Evolutionary conservation across 2,797 vertebrate genomes (phyloP).

Genomic region (Pseudochirops corinnae): DNA sequence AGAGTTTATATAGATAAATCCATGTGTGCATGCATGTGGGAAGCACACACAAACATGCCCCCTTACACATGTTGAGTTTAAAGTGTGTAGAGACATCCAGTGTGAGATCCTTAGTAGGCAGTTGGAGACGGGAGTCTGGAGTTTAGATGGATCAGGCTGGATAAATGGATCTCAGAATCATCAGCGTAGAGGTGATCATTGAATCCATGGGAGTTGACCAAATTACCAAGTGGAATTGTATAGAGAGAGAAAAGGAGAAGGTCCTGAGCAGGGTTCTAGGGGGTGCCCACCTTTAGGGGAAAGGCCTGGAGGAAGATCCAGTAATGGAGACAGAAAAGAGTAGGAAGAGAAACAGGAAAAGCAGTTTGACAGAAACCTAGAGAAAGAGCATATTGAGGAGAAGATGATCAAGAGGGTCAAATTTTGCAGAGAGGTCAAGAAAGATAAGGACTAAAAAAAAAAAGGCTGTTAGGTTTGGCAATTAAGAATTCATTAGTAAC

Average conservation of each 20-base stretch:
- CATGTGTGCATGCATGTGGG: background rate
- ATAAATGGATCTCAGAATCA: background rate
- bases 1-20: background rate
- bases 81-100: background rate
- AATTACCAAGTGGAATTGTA: background rate
- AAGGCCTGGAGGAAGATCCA: background rate
- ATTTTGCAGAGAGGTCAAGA: background rate
- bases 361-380: background rate
- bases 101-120: background rate
- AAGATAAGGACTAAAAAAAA: background rate
- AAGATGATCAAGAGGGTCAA: background rate
- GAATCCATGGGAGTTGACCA: background rate
- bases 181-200: background rate
- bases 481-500: background rate
- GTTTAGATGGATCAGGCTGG: background rate
- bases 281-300: background rate
- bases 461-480: background rate
- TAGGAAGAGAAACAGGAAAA: background rate
- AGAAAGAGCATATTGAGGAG: background rate
- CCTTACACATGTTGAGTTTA: background rate
- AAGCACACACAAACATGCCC: background rate
- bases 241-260: background rate
- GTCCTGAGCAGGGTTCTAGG: background rate
- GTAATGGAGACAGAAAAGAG: background rate
- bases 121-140: background rate